Percentiles rank a stretch among this genome's conserved stretches.
These are phyloP conservation scores for Frankliniella intonsa DNA, from an alignment of 2,888 invertebrate species.

Conservation along the genomic window DNA sequence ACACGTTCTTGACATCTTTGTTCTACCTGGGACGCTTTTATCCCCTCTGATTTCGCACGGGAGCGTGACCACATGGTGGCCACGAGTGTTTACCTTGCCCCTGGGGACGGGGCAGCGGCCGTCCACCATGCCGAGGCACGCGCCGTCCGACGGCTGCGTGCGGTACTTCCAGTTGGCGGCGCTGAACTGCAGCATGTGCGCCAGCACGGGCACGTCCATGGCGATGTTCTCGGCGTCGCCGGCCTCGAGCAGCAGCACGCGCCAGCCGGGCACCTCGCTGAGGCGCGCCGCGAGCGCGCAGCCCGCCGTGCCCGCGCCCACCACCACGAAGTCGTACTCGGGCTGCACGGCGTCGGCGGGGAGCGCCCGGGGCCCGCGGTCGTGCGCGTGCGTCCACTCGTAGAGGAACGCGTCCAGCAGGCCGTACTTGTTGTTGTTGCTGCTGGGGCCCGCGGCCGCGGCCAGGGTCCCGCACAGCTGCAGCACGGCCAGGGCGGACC, in stretches of 20 bases:
- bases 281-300: slow-evolving; percentile 42
- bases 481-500: no score
- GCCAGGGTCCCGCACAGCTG: no score
- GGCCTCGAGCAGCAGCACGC: slow-evolving; percentile 35
- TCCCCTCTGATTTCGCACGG: no score
- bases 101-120: slow-evolving; percentile 41
- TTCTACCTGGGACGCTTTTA: no score
- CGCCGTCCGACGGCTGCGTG: slow-evolving; percentile 39
- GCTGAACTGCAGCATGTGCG: slow-evolving; percentile 43
- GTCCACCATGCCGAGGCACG: slow-evolving; percentile 33
- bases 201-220: slow-evolving; percentile 41
- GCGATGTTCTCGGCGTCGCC: slow-evolving; percentile 34
- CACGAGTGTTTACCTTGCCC: slow-evolving; percentile 44
- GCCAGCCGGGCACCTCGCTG: slow-evolving; percentile 30
- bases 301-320: slow-evolving; percentile 49
- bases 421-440: no score
- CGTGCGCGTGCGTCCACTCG: slow-evolving; percentile 27
- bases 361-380: slow-evolving; percentile 30
- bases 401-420: slow-evolving; percentile 29
- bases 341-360: slow-evolving; percentile 28
- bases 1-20: no score
- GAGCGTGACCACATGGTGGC: no score
- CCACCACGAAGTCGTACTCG: slow-evolving; percentile 47
- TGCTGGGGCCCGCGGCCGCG: no score
- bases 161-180: slow-evolving; percentile 46